Evolutionary conservation across 2,888 invertebrate genomes (phyloP).

Genomic region (Venustoraphidia nigricollis): DNA sequence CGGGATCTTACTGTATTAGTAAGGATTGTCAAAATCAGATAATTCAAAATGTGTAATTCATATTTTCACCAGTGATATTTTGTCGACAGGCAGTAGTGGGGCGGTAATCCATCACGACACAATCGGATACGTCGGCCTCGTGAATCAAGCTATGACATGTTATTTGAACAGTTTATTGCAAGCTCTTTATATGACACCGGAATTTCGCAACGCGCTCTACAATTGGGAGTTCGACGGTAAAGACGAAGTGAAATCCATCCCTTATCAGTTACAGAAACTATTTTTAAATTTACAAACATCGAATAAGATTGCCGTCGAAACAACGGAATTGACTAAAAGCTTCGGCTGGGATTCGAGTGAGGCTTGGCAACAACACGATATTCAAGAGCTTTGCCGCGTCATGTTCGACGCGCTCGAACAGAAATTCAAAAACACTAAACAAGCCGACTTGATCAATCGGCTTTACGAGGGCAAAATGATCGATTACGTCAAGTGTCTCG

Average conservation of each 20-base stretch:
- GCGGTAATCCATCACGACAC: neutral
- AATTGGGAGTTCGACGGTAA: slow-evolving; percentile 65
- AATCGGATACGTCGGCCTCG: slow-evolving; percentile 55
- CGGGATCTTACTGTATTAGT: no score
- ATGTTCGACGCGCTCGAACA: slow-evolving; percentile 83
- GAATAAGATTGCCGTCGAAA: slow-evolving; percentile 62
- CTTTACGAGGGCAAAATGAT: slow-evolving; percentile 51
- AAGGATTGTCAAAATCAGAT: no score
- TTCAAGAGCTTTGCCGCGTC: slow-evolving; percentile 76
- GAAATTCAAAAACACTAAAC: slow-evolving; percentile 67
- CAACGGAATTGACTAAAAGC: slow-evolving; percentile 71
- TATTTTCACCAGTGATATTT: no score
- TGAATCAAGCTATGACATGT: slow-evolving; percentile 87
- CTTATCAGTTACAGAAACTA: slow-evolving; percentile 71
- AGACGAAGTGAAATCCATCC: slow-evolving; percentile 59
- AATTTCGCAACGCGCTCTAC: slow-evolving; percentile 78
- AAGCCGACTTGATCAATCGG: slow-evolving; percentile 65
- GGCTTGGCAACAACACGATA: slow-evolving; percentile 87
- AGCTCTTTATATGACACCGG: slow-evolving; percentile 82
- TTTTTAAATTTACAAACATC: slow-evolving; percentile 79
- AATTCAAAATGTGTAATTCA: no score
- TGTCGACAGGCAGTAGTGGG: no score
- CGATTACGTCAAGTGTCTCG: slow-evolving; percentile 79
- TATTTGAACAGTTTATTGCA: slow-evolving; percentile 80
- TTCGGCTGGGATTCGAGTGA: slow-evolving; percentile 85